Evolutionary conservation across 2,888 invertebrate species (phyloP).

Genomic region (Crossocerus cetratus): DNA sequence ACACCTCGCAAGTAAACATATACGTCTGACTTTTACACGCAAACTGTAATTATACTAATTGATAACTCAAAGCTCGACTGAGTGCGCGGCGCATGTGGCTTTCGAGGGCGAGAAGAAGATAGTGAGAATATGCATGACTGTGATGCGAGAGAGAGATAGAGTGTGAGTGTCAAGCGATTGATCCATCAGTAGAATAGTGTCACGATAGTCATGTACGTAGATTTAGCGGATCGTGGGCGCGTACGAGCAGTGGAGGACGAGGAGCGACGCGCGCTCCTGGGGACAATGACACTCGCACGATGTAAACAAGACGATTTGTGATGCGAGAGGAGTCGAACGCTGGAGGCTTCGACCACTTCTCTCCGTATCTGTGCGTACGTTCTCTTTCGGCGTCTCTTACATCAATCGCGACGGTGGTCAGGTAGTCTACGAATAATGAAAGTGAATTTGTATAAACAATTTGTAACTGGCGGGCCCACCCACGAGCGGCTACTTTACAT

Average conservation of each 20-base stretch:
- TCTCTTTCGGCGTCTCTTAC: conserved; percentile 25
- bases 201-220: conserved; percentile 37
- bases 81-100: conserved; percentile 38
- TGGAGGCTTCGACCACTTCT: conserved; percentile 18
- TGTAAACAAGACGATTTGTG: conserved; percentile 39
- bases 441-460: conserved; percentile 63
- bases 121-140: conserved; percentile 51
- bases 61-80: conserved; percentile 8
- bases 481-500: conserved; percentile 47
- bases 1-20: too few species aligned
- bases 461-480: conserved; percentile 60
- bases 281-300: conserved; percentile 17
- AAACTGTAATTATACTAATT: conserved; percentile 11
- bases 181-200: conserved; percentile 32
- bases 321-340: conserved; percentile 13
- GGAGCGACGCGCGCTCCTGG: conserved; percentile 37
- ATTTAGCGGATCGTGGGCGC: conserved; percentile 37
- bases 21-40: not conserved
- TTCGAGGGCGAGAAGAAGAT: conserved; percentile 29
- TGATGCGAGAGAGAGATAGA: conserved; percentile 47
- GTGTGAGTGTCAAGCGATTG: conserved; percentile 27
- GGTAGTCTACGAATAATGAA: conserved; percentile 45
- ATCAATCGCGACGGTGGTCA: conserved; percentile 28
- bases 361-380: conserved; percentile 41
- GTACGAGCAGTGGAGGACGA: conserved; percentile 28